phyloP scores from a whole-genome alignment of 2,797 vertebrate genomes.

The Falco rusticolus region DNA sequence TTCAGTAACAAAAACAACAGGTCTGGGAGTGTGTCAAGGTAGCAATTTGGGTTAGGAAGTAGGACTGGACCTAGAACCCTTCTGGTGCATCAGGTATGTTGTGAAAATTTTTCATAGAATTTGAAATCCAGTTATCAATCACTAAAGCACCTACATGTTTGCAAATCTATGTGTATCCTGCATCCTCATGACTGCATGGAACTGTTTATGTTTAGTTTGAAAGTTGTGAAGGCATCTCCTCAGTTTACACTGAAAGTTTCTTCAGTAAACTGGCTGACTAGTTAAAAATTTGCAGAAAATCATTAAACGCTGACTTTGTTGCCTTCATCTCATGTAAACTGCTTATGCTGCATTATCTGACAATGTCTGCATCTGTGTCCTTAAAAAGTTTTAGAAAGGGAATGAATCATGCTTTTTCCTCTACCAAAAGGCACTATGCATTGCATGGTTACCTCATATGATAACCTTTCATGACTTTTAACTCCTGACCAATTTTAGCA shows the following conservation, averaged over 20 bases:
- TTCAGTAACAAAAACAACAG: background rate
- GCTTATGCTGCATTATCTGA: background rate
- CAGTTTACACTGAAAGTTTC: background rate
- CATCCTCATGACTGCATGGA: background rate
- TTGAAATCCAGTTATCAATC: background rate
- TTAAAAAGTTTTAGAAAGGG: background rate
- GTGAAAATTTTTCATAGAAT: background rate
- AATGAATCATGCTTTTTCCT: background rate
- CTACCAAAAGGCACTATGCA: background rate
- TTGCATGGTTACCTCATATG: background rate
- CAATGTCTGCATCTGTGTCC: background rate
- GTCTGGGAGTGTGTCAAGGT: background rate
- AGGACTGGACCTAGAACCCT: background rate
- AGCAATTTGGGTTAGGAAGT: background rate
- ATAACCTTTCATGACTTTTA: background rate
- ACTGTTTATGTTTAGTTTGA: background rate
- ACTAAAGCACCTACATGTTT: background rate
- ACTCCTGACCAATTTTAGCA: background rate
- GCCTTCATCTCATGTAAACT: background rate
- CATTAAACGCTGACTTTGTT: background rate
- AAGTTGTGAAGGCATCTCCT: background rate
- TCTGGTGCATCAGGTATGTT: background rate
- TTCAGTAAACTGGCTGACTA: background rate
- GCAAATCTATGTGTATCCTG: background rate
- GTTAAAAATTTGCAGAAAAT: background rate